Evolutionary conservation across 2,113 vertebrate genomes (phyloP).

Genomic region (Mungos mungo): DNA sequence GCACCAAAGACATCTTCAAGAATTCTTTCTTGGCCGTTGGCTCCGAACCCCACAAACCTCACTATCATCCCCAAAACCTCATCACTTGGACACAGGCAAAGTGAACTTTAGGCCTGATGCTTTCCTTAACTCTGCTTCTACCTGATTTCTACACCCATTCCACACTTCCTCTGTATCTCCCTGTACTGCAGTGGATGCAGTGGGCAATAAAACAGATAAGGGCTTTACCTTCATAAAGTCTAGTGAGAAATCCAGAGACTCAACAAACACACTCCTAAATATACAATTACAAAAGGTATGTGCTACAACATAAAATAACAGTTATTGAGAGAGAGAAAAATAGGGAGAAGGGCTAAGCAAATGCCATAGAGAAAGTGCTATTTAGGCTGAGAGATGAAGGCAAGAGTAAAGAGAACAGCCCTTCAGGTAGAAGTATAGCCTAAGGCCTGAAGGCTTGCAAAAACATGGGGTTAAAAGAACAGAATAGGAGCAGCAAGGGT

Average conservation of each 20-base stretch:
- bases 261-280: neutral
- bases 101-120: neutral
- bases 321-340: neutral
- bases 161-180: neutral
- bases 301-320: neutral
- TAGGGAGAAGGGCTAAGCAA: neutral
- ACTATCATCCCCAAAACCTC: no score
- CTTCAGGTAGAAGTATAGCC: neutral
- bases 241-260: neutral
- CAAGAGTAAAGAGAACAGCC: neutral
- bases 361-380: neutral
- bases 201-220: neutral
- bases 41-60: no score
- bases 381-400: neutral
- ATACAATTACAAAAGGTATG: neutral
- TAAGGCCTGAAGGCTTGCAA: neutral
- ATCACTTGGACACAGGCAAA: neutral
- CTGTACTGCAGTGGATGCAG: neutral
- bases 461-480: neutral
- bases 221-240: neutral
- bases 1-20: no score
- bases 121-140: neutral
- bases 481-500: neutral
- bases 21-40: no score
- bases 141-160: neutral